Evolutionary conservation across 2,113 vertebrate species (phyloP), one percentile per base, ranked within the genome.

Genomic region (Thomomys bottae): DNA sequence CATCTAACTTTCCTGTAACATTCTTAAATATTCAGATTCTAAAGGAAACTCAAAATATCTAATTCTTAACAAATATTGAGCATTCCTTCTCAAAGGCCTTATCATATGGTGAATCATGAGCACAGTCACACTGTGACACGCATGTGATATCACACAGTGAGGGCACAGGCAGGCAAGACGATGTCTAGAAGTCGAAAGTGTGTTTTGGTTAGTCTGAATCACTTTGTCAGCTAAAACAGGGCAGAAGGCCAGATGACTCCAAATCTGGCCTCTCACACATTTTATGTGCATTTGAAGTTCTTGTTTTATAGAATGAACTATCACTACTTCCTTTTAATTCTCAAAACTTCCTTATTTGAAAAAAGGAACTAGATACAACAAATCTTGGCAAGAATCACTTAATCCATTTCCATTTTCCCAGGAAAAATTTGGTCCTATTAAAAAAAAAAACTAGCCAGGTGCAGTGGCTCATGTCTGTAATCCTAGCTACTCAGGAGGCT

Each of bases 1-100:
- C 9, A 21, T 71, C 45, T 72, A 54, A 26, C 8, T 84, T 90
- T 84, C 77, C 68, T 71, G 32, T 71, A 82, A 78, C 6, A 61
- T 82, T 92, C 75, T 32, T 14, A 86, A 92, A 90, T 88, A 63
- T 68, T 61, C 49, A 85, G 42, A 72, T 40, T 87, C 45, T 77
- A 67, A n/a, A 63, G 8, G 36, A 88, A 90, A 84, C 34, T 95
- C 40, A 73, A 91, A 94, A 87, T 21, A 88, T 42, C n/a, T 64
- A 84, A 64, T 87, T 64, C 40, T 83, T 18, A 57, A 79, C 64
- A 71, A 42, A 34, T 28, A 67, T n/a, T 59, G 75, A 76, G 54
- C 34, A 34, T 90, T 92, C 34, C 40, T 89, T 61, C 66, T 78
- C 76, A 14, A 59, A 34, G 17, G n/a, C 21, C 49, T 86, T 70